Percentiles rank a stretch among this genome's conserved stretches.
These are phyloP conservation scores for Isaurus tuberculatus DNA, from an alignment of 92 coral and sea anemone species.

Conservation along the genomic window DNA sequence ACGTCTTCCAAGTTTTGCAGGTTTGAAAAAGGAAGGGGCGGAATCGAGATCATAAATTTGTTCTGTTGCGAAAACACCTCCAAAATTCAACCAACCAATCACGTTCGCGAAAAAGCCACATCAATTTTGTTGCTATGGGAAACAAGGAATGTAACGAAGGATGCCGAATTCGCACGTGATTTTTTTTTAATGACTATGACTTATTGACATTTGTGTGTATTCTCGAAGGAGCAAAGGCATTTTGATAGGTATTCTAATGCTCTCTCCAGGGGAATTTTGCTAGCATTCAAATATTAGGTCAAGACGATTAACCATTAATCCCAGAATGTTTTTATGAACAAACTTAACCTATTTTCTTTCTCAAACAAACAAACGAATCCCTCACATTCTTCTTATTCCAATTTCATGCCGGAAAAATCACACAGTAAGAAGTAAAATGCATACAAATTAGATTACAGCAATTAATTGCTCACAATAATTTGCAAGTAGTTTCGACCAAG, in stretches of 20 bases:
- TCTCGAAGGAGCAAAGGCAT: constrained; percentile 28
- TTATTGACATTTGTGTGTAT: constrained; percentile 29
- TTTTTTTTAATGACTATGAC: constrained; percentile 24
- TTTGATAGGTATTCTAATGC: constrained; percentile 35
- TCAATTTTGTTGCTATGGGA: constrained; percentile 8
- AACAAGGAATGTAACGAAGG: constrained; percentile 28
- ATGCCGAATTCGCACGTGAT: constrained; percentile 46
- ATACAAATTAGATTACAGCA: constrained; percentile 12
- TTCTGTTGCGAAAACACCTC: constrained; percentile 74
- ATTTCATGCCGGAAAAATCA: constrained; percentile 16
- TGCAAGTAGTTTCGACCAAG: neutral
- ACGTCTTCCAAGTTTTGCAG: constrained; percentile 77
- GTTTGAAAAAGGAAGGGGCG: constrained; percentile 77
- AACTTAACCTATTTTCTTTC: constrained; percentile 12
- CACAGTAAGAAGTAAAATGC: constrained; percentile 10
- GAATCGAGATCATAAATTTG: constrained; percentile 72
- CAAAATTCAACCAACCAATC: constrained; percentile 35
- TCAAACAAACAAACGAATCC: neutral
- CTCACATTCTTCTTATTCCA: neutral
- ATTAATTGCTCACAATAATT: neutral
- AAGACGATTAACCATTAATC: constrained; percentile 35
- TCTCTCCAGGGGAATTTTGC: constrained; percentile 50
- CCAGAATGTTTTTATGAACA: constrained; percentile 28
- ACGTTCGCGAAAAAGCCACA: neutral
- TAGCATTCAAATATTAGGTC: constrained; percentile 41